Conservation (phyloP, 2,888 invertebrate genomes). For the Brachypterus glaber region DNA sequence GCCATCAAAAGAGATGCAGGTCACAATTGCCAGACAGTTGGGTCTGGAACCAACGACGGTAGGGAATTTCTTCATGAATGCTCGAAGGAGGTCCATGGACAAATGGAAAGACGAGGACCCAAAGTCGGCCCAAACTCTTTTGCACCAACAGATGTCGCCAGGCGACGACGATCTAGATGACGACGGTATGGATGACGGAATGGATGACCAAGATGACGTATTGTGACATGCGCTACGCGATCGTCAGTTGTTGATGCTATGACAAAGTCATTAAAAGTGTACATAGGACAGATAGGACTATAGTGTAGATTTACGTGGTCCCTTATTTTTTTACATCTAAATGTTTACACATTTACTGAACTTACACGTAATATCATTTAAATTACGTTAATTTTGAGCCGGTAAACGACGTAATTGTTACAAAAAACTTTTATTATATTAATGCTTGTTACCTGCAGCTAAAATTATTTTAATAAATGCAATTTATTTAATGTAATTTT, state of each 20-base stretch:
- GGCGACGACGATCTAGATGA: slow-evolving; percentile 41
- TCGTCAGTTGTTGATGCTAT: slow-evolving; percentile 42
- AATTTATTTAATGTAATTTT: too few relatives aligned
- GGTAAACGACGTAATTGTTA: too few relatives aligned
- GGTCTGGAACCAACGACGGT: slow-evolving; percentile 96
- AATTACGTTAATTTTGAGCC: too few relatives aligned
- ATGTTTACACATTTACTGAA: slow-evolving; percentile 19
- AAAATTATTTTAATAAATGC: too few relatives aligned
- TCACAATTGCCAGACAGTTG: slow-evolving; percentile 94
- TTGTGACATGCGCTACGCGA: slow-evolving; percentile 45
- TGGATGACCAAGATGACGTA: slow-evolving; percentile 50
- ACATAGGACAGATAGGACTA: slow-evolving; percentile 28
- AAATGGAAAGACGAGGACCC: slow-evolving; percentile 96
- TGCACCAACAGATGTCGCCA: slow-evolving; percentile 40
- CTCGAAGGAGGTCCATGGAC: slow-evolving; percentile 94
- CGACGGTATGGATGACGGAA: slow-evolving; percentile 42
- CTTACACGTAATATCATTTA: too few relatives aligned
- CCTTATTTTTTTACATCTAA: too few relatives aligned
- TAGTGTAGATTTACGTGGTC: slow-evolving; percentile 31
- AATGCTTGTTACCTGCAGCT: too few relatives aligned
- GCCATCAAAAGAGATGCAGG: slow-evolving; percentile 99
- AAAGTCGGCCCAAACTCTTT: slow-evolving; percentile 42
- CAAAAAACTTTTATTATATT: too few relatives aligned
- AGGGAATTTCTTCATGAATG: slow-evolving; percentile 99
- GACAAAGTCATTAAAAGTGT: slow-evolving; percentile 34